These are phyloP conservation scores for Baryphthengus martii DNA, from an alignment of 2,113 vertebrate species.

Conservation along the genomic window DNA sequence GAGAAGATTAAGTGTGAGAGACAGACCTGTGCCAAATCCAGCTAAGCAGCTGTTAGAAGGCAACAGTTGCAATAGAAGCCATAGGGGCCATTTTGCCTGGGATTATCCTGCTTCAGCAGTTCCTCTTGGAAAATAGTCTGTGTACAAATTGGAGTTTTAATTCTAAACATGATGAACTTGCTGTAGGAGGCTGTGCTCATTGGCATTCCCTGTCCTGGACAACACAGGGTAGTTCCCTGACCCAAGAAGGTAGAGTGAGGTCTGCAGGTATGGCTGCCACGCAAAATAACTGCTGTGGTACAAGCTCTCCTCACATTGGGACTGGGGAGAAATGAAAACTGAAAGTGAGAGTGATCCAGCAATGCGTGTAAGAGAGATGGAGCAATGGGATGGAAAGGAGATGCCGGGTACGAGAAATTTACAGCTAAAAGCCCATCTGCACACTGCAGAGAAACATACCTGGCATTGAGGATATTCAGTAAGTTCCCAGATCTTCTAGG, in stretches of 20 bases:
- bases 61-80: background rate
- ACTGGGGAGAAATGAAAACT: background rate
- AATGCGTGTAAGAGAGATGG: background rate
- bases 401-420: background rate
- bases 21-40: background rate
- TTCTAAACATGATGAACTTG: background rate
- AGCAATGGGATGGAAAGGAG: background rate
- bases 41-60: background rate
- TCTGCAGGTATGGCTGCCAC: background rate
- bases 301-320: background rate
- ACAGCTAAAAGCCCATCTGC: background rate
- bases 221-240: background rate
- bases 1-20: background rate
- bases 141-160: background rate
- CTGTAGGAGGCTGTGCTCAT: background rate
- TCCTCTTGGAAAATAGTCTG: background rate
- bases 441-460: background rate
- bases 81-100: background rate
- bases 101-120: background rate
- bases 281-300: background rate
- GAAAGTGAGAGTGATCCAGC: background rate
- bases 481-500: background rate
- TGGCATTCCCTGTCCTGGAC: background rate
- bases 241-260: background rate
- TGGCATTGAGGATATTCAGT: background rate